Evolutionary conservation across 2,113 vertebrate genomes (phyloP), one percentile per base, ranked within the genome.

Genomic region (Stegastes partitus): DNA sequence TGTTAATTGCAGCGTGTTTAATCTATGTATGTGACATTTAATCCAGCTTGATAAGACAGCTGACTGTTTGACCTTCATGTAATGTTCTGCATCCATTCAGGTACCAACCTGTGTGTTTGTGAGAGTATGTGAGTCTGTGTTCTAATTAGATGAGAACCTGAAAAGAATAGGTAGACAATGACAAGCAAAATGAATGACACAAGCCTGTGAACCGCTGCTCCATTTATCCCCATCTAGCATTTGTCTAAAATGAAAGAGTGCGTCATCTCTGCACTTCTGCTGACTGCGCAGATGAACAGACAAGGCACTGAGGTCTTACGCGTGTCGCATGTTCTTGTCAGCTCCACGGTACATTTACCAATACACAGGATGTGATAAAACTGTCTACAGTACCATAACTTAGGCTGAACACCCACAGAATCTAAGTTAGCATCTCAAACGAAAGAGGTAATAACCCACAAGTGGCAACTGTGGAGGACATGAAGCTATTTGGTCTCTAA

Each of bases 61-160:
- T 49, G 74, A 68, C 79, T 74, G 81, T 88, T 83, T 88, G 89
- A 90, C 91, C 89, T 91, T 90, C 86, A 87, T 65, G 65, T 79
- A 82, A 79, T 85, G 84, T 68, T 82, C 51, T 76, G 74, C 82
- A 86, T 85, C 79, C 80, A 62, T 86, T 85, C 76, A 54, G 77
- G 47, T 26, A 42, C 62, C 50, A 44, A 63, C 45, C 55, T 26
- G 83, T 67, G 84, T 84, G 42, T 81, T 47, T 68, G 58, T 54
- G 56, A 9, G 53, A 47, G 23, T 49, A 14, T n/a, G 58, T 31
- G 74, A 18, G 67, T 37, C 21, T 56, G 68, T 39, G 49, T 63
- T 87, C 74, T 85, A 91, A 92, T 93, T 92, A 87, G 70, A 86
- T 56, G 49, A 61, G 61, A 84, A 85, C 62, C 72, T 77, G 77